Conservation (phyloP, 2,888 invertebrate genomes). For the Pterobdella sp. region DNA sequence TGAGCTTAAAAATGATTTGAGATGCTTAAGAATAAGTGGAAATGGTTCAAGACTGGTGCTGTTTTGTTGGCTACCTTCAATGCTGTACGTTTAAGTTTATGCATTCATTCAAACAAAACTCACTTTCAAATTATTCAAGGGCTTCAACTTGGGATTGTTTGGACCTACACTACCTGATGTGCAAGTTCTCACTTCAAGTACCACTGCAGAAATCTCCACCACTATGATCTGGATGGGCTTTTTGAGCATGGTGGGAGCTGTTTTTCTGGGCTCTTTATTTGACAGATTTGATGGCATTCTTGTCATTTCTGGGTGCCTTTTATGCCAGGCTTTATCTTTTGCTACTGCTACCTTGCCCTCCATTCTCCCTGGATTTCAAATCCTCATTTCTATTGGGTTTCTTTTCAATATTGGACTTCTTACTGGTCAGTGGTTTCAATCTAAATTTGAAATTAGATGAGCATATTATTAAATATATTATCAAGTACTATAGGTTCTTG, state of each 20-base stretch:
- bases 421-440: conserved; percentile 4
- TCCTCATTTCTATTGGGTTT: conserved; percentile 9
- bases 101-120: background rate
- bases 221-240: conserved; percentile 29
- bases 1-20: too few relatives aligned
- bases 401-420: conserved; percentile 25
- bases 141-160: conserved; percentile 26
- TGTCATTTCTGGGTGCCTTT: conserved; percentile 6
- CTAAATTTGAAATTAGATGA: background rate
- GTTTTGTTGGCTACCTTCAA: conserved; percentile 16
- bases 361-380: conserved; percentile 13
- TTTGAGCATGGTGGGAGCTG: conserved; percentile 20
- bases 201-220: conserved; percentile 30
- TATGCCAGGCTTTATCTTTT: conserved; percentile 20
- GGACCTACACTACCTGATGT: conserved; percentile 30
- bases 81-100: background rate
- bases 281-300: conserved; percentile 25
- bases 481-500: background rate
- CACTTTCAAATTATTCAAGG: conserved; percentile 16
- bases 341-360: conserved; percentile 22
- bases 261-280: conserved; percentile 29
- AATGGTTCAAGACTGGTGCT: conserved; percentile 15
- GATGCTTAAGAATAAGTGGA: conserved; percentile 12
- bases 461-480: background rate
- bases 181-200: conserved; percentile 11